Evolutionary conservation across 1,140 invertebrate genomes (phyloP), one percentile per base, ranked within the genome.

Genomic region (Diabrotica undecimpunctata): DNA sequence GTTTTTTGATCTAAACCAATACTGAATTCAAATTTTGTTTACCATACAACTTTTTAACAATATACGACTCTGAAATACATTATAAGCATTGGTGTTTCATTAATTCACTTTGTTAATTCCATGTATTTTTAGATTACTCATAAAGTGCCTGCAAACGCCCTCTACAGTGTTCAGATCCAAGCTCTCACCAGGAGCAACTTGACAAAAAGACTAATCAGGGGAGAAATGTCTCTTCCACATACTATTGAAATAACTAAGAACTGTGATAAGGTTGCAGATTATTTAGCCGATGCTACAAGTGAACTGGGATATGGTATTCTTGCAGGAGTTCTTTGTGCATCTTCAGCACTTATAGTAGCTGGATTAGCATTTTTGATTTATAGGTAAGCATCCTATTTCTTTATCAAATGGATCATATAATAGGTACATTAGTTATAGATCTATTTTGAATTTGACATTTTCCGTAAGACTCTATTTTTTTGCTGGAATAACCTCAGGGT

Each of bases 161-260:
- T 88, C 75, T 93, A 93, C 77, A 88, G 91, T 78, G 83, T 93
- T 25, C 86, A 86, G 79, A 83, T 93, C 38, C 83, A 85, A 64
- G 91, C 87, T 39, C 88, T 86, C 11, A 88, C 90, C 5, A 81
- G 82, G 59, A 92, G 90, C 76, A 82, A 85, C 36, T 83, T 88
- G 71, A 83, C 90, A 62, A 81, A 82, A 52, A 80, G 86, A 75
- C 81, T 88, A 54, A 85, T 91, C 72, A 79, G 85, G 71, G 90
- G 90, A 53, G 82, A 86, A 70, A 83, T 81, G 71, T 91, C 90
- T 53, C 80, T 84, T 64, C 79, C 86, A 14, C 79, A 82, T 68
- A 87, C 85, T 72, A 86, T 92, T 66, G 81, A 84, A 65, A 81
- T 91, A 58, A 84, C 86, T 63, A 82, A 81, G 13, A 86, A 90